A percentile compares a stretch with the other conserved stretches of the same genome.
Conservation (phyloP, 2,797 vertebrate species). For the Vireo griseus region DNA sequence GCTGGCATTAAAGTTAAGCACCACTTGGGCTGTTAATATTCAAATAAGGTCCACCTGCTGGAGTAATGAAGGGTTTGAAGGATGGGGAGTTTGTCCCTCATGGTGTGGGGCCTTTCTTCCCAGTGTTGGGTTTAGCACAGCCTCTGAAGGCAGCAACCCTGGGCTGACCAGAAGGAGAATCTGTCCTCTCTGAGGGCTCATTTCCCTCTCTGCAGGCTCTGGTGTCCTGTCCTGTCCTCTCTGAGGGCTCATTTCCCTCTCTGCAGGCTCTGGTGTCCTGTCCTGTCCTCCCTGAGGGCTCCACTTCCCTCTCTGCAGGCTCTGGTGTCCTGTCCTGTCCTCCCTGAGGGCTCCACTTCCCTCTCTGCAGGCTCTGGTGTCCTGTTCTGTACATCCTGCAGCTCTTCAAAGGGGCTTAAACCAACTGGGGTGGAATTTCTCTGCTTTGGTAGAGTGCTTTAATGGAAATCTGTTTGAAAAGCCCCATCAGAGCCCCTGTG, state of each 20-base stretch:
- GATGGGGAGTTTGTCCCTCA: neutral
- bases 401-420: neutral
- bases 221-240: rapidly evolving
- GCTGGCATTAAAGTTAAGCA: neutral
- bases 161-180: rapidly evolving
- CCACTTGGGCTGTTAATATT: neutral
- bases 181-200: neutral
- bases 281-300: neutral
- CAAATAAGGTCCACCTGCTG: neutral
- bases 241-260: neutral
- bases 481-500: neutral
- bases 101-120: neutral
- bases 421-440: neutral
- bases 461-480: neutral
- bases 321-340: neutral
- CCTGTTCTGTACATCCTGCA: neutral
- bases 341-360: neutral
- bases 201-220: neutral
- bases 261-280: neutral
- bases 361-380: neutral
- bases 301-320: no score
- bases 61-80: neutral
- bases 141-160: neutral
- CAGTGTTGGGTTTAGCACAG: rapidly evolving
- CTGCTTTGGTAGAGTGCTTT: rapidly evolving